Percentiles rank a stretch among this genome's conserved stretches.
phyloP scores from a whole-genome alignment of 2,888 invertebrate genomes.

The Sepioteuthis lessoniana region DNA sequence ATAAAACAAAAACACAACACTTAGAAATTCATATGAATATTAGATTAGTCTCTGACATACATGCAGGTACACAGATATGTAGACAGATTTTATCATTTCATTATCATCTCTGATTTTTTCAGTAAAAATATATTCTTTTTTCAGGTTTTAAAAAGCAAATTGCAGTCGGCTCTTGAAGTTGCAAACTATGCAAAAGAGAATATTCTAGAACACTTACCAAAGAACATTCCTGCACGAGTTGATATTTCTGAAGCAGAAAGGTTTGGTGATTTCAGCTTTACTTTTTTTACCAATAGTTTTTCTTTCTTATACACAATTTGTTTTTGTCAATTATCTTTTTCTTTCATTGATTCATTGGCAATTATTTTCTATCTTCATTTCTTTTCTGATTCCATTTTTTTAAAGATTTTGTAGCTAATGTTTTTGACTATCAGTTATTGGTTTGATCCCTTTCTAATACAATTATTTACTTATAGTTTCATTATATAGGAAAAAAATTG shows the following conservation, averaged over 20 bases:
- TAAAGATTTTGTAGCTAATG: too few relatives aligned
- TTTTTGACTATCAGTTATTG: too few relatives aligned
- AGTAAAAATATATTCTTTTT: too few relatives aligned
- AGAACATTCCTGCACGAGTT: not conserved
- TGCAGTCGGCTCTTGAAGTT: slow-evolving; percentile 49
- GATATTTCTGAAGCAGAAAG: not conserved
- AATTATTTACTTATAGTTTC: too few relatives aligned
- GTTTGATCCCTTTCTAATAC: too few relatives aligned
- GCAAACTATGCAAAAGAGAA: slow-evolving; percentile 54
- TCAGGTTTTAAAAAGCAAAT: slow-evolving; percentile 52
- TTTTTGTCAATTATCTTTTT: not conserved
- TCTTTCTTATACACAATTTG: not conserved
- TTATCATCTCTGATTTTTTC: not conserved
- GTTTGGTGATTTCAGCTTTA: not conserved
- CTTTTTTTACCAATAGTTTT: not conserved
- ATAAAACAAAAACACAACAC: too few relatives aligned
- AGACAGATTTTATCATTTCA: too few relatives aligned
- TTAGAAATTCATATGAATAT: too few relatives aligned
- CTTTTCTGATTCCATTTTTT: too few relatives aligned
- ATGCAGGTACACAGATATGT: too few relatives aligned
- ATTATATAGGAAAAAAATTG: too few relatives aligned
- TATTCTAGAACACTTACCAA: slow-evolving; percentile 55
- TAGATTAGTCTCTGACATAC: too few relatives aligned
- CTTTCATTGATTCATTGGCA: not conserved
- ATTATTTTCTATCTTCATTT: not conserved